Evolutionary conservation across 1,140 invertebrate species (phyloP).

Genomic region (Ooceraea biroi): DNA sequence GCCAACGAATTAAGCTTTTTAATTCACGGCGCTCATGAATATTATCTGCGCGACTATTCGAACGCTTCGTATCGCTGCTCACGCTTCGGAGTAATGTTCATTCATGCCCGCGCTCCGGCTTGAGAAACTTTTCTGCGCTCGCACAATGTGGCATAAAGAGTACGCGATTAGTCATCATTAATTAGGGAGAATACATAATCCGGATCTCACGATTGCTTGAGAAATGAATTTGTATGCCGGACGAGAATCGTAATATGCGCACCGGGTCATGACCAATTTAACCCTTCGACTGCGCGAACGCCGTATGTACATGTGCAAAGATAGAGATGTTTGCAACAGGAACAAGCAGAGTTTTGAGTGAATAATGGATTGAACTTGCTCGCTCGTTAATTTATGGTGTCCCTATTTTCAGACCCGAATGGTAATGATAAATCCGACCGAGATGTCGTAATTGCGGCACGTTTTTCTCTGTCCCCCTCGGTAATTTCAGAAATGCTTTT

Average conservation of each 20-base stretch:
- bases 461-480: too few relatives aligned
- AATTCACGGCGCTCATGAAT: constrained; percentile 72
- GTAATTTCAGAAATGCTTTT: not conserved
- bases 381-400: not conserved
- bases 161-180: constrained; percentile 17
- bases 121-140: constrained; percentile 19
- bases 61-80: not conserved
- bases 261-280: not conserved
- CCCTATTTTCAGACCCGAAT: too few relatives aligned
- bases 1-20: constrained; percentile 66
- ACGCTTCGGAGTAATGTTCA: not conserved
- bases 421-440: too few relatives aligned
- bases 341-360: not conserved
- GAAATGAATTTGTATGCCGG: not conserved
- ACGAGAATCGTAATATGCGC: not conserved
- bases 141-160: constrained; percentile 19
- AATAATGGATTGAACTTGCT: not conserved
- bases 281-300: not conserved
- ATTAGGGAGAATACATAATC: constrained; percentile 30
- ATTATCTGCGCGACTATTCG: constrained; percentile 44
- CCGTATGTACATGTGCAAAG: too few relatives aligned
- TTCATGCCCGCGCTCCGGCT: constrained; percentile 25
- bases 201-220: constrained; percentile 21
- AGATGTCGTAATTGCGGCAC: too few relatives aligned
- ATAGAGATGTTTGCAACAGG: not conserved